Evolutionary conservation across 2,888 invertebrate genomes (phyloP).

Genomic region (Andrena dorsata): DNA sequence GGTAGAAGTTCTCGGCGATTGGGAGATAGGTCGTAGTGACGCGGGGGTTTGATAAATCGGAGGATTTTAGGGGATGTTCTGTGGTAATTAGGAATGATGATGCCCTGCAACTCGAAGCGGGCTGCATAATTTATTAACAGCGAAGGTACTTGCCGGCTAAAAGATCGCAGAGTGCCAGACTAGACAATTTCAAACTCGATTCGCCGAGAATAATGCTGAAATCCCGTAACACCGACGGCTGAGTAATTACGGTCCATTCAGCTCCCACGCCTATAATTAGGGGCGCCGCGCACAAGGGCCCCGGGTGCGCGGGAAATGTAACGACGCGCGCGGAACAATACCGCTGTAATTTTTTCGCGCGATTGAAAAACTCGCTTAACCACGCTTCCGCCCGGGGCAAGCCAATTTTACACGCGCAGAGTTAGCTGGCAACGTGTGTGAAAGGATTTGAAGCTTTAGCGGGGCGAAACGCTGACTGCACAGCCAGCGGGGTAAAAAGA

Average conservation of each 20-base stretch:
- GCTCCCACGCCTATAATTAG: slow-evolving; percentile 32
- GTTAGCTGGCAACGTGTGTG: neutral
- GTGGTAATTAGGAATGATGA: too few species aligned
- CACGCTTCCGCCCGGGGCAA: slow-evolving; percentile 2
- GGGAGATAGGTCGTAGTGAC: neutral
- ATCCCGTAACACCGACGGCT: slow-evolving; percentile 5
- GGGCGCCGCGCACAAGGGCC: neutral
- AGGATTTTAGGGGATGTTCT: neutral
- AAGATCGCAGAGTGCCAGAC: neutral
- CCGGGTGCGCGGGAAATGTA: slow-evolving; percentile 7
- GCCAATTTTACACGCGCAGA: slow-evolving; percentile 11
- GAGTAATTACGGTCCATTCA: slow-evolving; percentile 39
- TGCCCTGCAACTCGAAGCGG: too few species aligned
- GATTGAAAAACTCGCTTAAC: slow-evolving; percentile 37
- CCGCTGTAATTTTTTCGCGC: slow-evolving; percentile 29
- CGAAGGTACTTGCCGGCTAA: neutral
- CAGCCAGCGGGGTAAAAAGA: neutral
- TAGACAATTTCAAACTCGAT: neutral
- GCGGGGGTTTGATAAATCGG: neutral
- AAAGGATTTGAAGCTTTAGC: neutral
- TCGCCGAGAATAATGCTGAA: neutral
- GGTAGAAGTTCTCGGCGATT: neutral
- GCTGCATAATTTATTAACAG: neutral
- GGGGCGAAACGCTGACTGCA: neutral
- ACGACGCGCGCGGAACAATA: slow-evolving; percentile 30